These are phyloP conservation scores for Vulpes lagopus DNA, from an alignment of 2,113 vertebrate species.

Conservation along the genomic window DNA sequence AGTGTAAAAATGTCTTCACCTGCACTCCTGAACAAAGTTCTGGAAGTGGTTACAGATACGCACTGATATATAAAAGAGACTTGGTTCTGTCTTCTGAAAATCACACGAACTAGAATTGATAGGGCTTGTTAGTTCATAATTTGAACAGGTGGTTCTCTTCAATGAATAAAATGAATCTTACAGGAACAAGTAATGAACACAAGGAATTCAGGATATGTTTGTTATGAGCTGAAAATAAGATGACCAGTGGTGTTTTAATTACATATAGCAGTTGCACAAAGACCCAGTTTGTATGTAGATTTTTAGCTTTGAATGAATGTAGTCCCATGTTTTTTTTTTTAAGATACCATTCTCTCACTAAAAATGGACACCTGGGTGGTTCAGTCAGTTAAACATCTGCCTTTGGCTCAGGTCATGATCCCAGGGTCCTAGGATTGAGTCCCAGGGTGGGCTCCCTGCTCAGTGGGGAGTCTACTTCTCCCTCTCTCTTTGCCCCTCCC, in stretches of 20 bases:
- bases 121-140: background rate
- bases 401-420: background rate
- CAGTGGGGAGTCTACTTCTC: background rate
- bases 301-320: constrained; percentile 19
- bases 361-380: background rate
- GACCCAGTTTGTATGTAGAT: background rate
- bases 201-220: background rate
- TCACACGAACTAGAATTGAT: background rate
- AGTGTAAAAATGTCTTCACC: background rate
- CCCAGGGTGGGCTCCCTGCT: background rate
- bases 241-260: constrained; percentile 1
- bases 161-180: background rate
- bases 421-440: background rate
- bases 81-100: background rate
- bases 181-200: background rate
- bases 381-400: background rate
- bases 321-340: background rate
- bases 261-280: background rate
- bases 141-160: background rate
- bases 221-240: constrained; percentile 18
- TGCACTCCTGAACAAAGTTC: background rate
- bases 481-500: background rate
- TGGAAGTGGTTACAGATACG: background rate
- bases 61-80: background rate
- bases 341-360: background rate